phyloP scores from a whole-genome alignment of 2,888 invertebrate genomes.

The Ceratothoa steindachneri region DNA sequence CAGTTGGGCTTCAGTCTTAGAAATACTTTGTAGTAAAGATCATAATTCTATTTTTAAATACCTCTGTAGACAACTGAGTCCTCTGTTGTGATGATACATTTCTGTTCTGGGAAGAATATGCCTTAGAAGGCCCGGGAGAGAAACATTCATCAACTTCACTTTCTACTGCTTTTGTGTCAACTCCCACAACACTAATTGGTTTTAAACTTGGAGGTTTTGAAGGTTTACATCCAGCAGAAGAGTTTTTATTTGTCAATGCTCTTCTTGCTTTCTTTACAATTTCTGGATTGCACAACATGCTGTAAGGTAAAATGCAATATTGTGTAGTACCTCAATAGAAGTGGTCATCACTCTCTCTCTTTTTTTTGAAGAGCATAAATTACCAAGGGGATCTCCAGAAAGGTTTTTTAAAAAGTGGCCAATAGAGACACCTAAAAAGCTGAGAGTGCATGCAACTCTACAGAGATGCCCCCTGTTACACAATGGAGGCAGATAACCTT shows the following conservation, averaged over 20 bases:
- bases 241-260: slow-evolving; percentile 9
- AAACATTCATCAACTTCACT: neutral
- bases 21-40: too few relatives aligned
- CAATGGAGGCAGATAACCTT: too few relatives aligned
- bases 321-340: neutral
- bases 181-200: neutral
- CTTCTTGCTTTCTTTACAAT: slow-evolving; percentile 30
- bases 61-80: neutral
- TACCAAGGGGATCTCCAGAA: too few relatives aligned
- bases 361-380: too few relatives aligned
- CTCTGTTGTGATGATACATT: neutral
- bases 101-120: neutral
- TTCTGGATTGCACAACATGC: slow-evolving; percentile 33
- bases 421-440: too few relatives aligned
- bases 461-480: too few relatives aligned
- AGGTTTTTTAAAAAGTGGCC: too few relatives aligned
- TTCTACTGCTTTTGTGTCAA: neutral
- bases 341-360: too few relatives aligned
- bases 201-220: neutral
- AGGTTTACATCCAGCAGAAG: neutral
- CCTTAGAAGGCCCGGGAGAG: neutral
- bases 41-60: too few relatives aligned
- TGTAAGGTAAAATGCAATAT: slow-evolving; percentile 4
- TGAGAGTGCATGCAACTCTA: too few relatives aligned
- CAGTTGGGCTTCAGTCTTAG: too few relatives aligned